These are phyloP conservation scores for Nyctibius bracteatus DNA, from an alignment of 2,113 vertebrate species.

Conservation along the genomic window DNA sequence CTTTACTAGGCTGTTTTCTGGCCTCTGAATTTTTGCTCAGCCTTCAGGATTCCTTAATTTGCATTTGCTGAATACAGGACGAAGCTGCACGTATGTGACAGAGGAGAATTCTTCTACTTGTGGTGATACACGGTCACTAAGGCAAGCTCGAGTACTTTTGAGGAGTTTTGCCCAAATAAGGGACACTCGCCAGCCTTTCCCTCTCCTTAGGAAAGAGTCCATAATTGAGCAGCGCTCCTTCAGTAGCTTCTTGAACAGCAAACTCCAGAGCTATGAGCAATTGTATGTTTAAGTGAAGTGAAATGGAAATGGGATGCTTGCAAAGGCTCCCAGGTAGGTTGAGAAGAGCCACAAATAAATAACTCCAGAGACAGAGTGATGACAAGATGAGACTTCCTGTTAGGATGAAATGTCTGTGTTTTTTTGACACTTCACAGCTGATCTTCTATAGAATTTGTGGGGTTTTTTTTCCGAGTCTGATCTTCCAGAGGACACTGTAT, in stretches of 20 bases:
- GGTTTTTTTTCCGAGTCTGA: background rate
- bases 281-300: background rate
- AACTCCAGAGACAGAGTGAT: background rate
- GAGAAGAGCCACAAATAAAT: background rate
- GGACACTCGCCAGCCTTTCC: background rate
- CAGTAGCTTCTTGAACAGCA: background rate
- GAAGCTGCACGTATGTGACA: no score
- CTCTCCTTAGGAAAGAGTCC: background rate
- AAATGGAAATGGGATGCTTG: no score
- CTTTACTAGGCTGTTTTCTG: background rate
- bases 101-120: background rate
- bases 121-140: rapidly evolving
- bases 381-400: background rate
- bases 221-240: background rate
- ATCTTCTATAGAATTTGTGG: background rate
- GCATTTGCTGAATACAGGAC: background rate
- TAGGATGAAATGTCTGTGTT: background rate
- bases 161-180: background rate
- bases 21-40: background rate
- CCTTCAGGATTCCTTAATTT: background rate
- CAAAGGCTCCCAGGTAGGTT: background rate
- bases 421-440: background rate
- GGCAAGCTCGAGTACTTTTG: rapidly evolving
- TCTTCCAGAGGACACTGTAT: background rate
- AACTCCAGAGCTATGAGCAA: background rate